Conservation (phyloP, 2,888 invertebrate species). For the Drosophila macrothrix region DNA sequence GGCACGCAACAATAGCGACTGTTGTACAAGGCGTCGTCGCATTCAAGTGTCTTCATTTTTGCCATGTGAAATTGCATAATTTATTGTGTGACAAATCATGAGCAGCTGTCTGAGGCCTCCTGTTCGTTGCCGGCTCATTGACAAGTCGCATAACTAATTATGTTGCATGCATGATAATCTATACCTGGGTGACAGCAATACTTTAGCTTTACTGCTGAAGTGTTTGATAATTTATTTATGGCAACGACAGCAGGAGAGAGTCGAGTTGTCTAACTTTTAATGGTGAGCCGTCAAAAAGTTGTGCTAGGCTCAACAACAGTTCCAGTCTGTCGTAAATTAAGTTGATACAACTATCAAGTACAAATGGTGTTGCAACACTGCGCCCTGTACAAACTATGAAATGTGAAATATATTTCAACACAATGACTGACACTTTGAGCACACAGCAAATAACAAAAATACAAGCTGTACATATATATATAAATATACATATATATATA, state of each 20-base stretch:
- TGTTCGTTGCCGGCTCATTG: constrained; percentile 1
- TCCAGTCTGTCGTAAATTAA: constrained; percentile 11
- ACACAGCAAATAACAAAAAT: constrained; percentile 1
- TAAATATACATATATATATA: background rate
- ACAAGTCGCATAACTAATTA: constrained; percentile 60
- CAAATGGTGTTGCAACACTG: constrained; percentile 3
- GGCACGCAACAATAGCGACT: constrained; percentile 68
- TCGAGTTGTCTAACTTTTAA: constrained; percentile 31
- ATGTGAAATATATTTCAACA: constrained; percentile 14
- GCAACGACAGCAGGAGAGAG: constrained; percentile 17
- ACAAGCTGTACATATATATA: background rate
- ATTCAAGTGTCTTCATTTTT: constrained; percentile 68
- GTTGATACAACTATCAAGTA: constrained; percentile 10
- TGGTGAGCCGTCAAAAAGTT: constrained; percentile 24
- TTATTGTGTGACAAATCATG: constrained; percentile 79
- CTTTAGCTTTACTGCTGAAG: constrained; percentile 36
- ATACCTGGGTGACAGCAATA: constrained; percentile 44
- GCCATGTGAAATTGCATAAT: constrained; percentile 79
- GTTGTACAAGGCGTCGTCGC: constrained; percentile 11
- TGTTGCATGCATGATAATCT: constrained; percentile 47
- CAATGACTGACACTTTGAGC: constrained; percentile 38
- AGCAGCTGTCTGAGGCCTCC: constrained; percentile 36
- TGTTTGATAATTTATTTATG: constrained; percentile 55
- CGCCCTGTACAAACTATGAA: constrained; percentile 8
- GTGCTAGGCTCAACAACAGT: background rate